phyloP scores from a whole-genome alignment of 2,797 vertebrate genomes.

The Ibycter americanus region DNA sequence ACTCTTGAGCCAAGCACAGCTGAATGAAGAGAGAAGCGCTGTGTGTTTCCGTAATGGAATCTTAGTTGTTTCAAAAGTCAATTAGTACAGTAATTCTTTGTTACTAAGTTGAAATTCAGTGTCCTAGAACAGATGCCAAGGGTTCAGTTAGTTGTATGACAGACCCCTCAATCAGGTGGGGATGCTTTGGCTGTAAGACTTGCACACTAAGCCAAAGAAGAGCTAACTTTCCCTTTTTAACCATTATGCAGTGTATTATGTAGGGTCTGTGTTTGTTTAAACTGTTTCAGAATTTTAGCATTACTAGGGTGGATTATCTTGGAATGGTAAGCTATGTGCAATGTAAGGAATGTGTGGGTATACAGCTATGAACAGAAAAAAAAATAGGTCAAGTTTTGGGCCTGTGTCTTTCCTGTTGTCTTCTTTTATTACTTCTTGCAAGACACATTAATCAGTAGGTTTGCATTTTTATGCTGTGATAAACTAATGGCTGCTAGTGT shows the following conservation, averaged over 20 bases:
- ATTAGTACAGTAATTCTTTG: not conserved
- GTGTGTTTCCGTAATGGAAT: not conserved
- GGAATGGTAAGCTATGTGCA: not conserved
- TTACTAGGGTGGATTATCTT: not conserved
- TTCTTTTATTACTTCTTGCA: slow-evolving; percentile 31
- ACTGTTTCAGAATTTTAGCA: not conserved
- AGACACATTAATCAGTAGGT: slow-evolving; percentile 45
- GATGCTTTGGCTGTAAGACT: not conserved
- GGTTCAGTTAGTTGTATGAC: not conserved
- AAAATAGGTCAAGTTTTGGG: not conserved
- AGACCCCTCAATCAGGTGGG: not conserved
- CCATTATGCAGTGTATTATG: rapidly evolving
- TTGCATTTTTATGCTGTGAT: slow-evolving; percentile 51
- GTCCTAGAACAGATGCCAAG: not conserved
- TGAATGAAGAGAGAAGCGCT: not conserved
- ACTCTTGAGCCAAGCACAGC: not conserved
- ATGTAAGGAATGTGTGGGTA: not conserved
- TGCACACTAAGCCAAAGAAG: not conserved
- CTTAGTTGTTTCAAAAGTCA: not conserved
- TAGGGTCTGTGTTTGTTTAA: not conserved
- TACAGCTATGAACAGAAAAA: not conserved
- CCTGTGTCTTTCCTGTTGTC: not conserved
- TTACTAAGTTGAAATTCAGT: not conserved
- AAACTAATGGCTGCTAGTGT: slow-evolving; percentile 54
- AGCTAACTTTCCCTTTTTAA: not conserved